Percentiles rank a stretch among this genome's conserved stretches.
phyloP scores from a whole-genome alignment of 2,888 invertebrate genomes.

The Plusia festucae region DNA sequence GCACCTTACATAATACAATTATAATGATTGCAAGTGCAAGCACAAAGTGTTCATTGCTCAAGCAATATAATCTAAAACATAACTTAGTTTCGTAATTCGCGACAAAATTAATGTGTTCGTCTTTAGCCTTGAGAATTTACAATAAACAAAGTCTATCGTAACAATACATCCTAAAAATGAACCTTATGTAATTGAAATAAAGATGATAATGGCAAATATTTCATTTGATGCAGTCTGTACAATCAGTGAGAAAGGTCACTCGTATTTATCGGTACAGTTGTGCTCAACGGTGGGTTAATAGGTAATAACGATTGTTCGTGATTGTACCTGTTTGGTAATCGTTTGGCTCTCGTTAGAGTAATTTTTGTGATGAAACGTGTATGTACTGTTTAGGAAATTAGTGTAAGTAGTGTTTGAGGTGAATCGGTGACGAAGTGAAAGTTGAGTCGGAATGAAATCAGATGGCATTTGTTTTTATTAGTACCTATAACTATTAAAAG shows the following conservation, averaged over 20 bases:
- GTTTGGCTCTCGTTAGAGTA: constrained; percentile 11
- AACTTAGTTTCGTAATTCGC: constrained; percentile 50
- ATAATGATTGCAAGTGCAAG: constrained; percentile 15
- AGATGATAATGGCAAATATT: neutral
- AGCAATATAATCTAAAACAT: constrained; percentile 54
- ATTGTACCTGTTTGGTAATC: constrained; percentile 52
- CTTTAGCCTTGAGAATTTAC: constrained; percentile 35
- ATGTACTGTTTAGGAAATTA: neutral
- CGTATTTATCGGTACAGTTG: constrained; percentile 37
- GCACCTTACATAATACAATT: constrained; percentile 7
- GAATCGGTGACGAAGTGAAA: neutral
- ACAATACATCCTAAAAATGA: neutral
- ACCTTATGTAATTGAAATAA: neutral
- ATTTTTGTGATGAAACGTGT: constrained; percentile 2
- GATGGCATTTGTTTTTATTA: neutral
- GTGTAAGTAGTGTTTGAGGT: neutral
- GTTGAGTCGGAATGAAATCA: neutral
- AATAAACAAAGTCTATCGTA: neutral
- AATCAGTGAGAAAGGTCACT: constrained; percentile 49
- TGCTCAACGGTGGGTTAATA: constrained; percentile 47
- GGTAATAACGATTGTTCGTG: constrained; percentile 51
- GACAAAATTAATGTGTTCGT: constrained; percentile 56
- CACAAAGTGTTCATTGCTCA: constrained; percentile 39
- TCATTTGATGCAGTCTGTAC: constrained; percentile 5
- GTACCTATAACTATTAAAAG: neutral